Evolutionary conservation across 1,140 invertebrate genomes (phyloP).

Genomic region (Atta cephalotes): DNA sequence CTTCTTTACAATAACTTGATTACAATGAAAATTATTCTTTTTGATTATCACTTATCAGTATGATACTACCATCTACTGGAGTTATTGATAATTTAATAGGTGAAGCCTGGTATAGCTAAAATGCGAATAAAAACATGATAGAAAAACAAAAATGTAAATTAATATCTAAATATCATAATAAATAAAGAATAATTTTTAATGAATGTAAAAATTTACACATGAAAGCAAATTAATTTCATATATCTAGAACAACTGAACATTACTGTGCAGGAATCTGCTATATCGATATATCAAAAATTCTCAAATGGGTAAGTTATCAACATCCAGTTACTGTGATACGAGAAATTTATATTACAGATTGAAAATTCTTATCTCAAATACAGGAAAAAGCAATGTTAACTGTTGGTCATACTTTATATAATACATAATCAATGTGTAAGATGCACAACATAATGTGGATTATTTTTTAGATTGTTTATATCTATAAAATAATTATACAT

Average conservation of each 20-base stretch:
- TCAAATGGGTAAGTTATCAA: slow-evolving; percentile 24
- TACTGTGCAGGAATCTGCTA: slow-evolving; percentile 12
- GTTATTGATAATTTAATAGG: neutral
- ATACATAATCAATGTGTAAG: neutral
- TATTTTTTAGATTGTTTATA: too few species aligned
- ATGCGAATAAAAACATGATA: neutral
- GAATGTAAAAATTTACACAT: neutral
- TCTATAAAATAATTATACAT: too few species aligned
- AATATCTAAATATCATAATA: neutral
- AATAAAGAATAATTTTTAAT: neutral
- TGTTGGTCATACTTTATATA: neutral
- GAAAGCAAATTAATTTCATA: neutral
- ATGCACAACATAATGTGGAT: neutral
- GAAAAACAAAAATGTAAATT: slow-evolving; percentile 2
- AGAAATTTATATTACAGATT: neutral
- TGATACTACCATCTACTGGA: slow-evolving; percentile 40
- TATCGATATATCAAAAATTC: slow-evolving; percentile 23
- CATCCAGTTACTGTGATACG: neutral
- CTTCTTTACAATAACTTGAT: neutral
- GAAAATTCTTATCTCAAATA: neutral
- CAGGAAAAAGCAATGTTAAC: neutral
- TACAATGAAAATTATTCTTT: neutral
- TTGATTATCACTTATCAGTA: neutral
- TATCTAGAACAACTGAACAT: neutral
- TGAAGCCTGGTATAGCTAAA: neutral